Percentiles rank a stretch among this genome's conserved stretches.
Evolutionary conservation across 1,140 invertebrate genomes (phyloP).

Genomic region (Camponotus pennsylvanicus): DNA sequence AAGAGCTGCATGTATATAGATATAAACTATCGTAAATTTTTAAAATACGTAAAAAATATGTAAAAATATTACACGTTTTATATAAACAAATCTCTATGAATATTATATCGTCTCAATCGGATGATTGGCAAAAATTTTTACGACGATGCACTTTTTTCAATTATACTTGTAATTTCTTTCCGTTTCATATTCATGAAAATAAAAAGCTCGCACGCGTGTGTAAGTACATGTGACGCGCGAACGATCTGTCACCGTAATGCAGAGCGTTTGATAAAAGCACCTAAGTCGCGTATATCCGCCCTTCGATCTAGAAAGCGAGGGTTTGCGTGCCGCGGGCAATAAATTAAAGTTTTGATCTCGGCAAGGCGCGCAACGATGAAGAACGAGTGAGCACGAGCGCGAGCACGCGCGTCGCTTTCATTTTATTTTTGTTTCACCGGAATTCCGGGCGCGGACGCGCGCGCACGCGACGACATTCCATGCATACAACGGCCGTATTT

Average conservation of each 20-base stretch:
- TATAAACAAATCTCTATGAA: not conserved
- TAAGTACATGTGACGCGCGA: slow-evolving; percentile 21
- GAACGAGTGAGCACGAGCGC: not conserved
- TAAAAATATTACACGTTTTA: not conserved
- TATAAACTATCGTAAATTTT: not conserved
- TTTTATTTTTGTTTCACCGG: slow-evolving; percentile 13
- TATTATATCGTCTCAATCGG: not conserved
- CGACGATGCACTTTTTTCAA: not conserved
- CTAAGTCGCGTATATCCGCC: slow-evolving; percentile 72
- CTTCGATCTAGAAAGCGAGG: slow-evolving; percentile 68
- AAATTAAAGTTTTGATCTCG: slow-evolving; percentile 68
- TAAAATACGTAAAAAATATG: not conserved
- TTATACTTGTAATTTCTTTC: not conserved
- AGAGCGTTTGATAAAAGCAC: slow-evolving; percentile 71
- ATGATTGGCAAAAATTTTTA: not conserved
- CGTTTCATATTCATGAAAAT: not conserved
- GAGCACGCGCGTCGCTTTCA: not conserved
- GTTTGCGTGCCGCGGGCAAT: slow-evolving; percentile 69
- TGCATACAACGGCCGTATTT: slow-evolving; percentile 51
- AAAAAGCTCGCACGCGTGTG: not conserved
- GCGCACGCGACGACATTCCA: slow-evolving; percentile 16
- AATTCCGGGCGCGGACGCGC: slow-evolving; percentile 12
- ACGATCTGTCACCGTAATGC: slow-evolving; percentile 64
- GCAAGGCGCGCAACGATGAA: slow-evolving; percentile 40
- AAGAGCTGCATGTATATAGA: not conserved